Base-by-base conservation (phyloP, 2,113 vertebrate genomes). In the Delphinapterus leucas region DNA sequence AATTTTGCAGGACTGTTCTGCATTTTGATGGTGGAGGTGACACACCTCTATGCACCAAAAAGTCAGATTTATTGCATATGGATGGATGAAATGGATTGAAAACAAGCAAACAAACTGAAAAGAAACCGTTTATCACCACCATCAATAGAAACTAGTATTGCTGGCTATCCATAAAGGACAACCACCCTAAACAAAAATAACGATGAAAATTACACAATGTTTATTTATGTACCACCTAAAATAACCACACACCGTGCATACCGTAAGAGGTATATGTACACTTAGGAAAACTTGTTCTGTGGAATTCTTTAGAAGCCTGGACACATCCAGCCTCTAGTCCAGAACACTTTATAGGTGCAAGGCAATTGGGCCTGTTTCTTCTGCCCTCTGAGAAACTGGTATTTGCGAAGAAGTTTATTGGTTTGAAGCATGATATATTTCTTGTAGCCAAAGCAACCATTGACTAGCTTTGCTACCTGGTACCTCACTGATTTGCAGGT, bases 241-340 rank as follows among this genome's bases (percentile, higher is more conserved):
- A 10, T 67, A 55, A 7, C 31, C 55, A 6, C 8, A 26, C 8
- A 4, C 21, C 47, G 3, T 18, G 31, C 3, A 6, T 38, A 12
- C 26, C 53, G 2, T 15, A 79, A 28, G 12, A 18, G 11, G 8
- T 36, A 0, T 10, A 6, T 61, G 23, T 13, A 25, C 33, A 21
- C 15, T 4, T 25, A 47, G 53, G n/a, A 74, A 36, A 18, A 2
- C 47, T 38, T 21, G 2, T 44, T 67, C 23, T 60, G 28, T 4
- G 65, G 61, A 63, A 49, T 77, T 73, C n/a, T 25, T 80, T n/a
- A 65, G 60, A 84, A 41, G 21, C 25, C 9, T 31, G 15, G 10
- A 18, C 7, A 10, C 15, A 20, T 3, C 6, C 20, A 2, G 7
- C 4, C 2, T 41, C 38, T 31, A 1, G 31, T 26, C 17, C 6